Conservation (phyloP, 1,140 invertebrate genomes). For the Drosophila takahashii region DNA sequence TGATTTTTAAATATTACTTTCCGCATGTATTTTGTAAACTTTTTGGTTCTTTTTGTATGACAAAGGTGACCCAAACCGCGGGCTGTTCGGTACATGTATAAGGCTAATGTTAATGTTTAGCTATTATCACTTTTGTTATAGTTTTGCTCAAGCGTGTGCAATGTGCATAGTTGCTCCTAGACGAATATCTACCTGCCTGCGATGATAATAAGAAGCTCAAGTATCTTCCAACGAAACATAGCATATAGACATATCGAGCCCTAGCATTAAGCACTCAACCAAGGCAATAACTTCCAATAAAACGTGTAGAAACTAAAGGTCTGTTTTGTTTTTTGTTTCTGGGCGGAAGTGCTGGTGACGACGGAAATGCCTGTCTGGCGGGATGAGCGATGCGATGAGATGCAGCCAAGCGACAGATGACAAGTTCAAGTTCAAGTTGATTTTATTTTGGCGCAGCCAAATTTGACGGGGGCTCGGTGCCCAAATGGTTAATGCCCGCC, state of each 20-base stretch:
- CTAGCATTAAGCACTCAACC: constrained; percentile 70
- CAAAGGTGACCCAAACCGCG: constrained; percentile 17
- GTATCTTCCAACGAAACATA: constrained; percentile 73
- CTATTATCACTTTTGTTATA: constrained; percentile 59
- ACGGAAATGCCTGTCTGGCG: constrained; percentile 53
- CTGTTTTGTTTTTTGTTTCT: constrained; percentile 4
- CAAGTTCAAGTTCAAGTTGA: constrained; percentile 80
- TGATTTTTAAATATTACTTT: constrained; percentile 81
- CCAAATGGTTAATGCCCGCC: constrained; percentile 29
- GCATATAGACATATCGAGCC: constrained; percentile 76
- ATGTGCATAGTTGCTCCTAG: constrained; percentile 51
- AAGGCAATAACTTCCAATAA: constrained; percentile 79
- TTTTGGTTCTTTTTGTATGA: constrained; percentile 50
- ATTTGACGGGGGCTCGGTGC: constrained; percentile 40
- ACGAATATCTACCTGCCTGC: constrained; percentile 38
- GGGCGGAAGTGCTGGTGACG: constrained; percentile 20
- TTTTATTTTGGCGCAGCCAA: constrained; percentile 63
- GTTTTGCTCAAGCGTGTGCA: constrained; percentile 68
- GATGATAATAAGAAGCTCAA: constrained; percentile 68
- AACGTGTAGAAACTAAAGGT: constrained; percentile 34
- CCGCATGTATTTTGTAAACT: constrained; percentile 78
- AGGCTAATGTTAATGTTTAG: constrained; percentile 42
- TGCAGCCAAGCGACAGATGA: constrained; percentile 44
- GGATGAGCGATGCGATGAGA: constrained; percentile 32
- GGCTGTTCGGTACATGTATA: constrained; percentile 48